These are phyloP conservation scores for Tupaia chinensis DNA, from an alignment of 2,113 vertebrate species.

Conservation along the genomic window DNA sequence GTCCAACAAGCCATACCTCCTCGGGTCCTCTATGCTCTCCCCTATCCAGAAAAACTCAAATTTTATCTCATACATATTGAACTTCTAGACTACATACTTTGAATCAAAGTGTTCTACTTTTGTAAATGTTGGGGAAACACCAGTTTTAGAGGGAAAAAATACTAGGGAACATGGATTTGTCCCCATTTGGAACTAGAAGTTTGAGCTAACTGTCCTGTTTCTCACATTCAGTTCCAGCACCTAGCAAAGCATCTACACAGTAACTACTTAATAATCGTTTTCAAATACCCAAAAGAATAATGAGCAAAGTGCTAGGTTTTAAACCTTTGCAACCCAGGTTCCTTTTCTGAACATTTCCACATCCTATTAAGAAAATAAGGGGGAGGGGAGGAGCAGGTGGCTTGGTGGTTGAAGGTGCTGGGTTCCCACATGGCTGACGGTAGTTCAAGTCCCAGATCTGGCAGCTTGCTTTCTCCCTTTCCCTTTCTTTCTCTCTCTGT, in stretches of 20 bases:
- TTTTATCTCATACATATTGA: neutral
- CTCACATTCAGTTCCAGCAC: neutral
- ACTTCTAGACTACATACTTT: neutral
- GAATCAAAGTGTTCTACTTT: neutral
- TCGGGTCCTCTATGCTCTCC: neutral
- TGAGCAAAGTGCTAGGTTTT: neutral
- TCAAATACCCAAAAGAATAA: neutral
- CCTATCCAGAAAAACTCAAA: neutral
- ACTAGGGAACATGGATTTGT: neutral
- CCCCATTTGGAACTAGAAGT: neutral
- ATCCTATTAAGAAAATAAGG: neutral
- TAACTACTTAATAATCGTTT: neutral
- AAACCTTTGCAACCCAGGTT: neutral
- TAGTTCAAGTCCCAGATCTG: too few relatives aligned
- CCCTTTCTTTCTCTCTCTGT: too few relatives aligned
- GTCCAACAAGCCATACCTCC: neutral
- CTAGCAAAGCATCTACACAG: too few relatives aligned
- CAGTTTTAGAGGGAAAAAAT: neutral
- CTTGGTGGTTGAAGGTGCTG: too few relatives aligned
- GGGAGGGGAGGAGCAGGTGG: neutral
- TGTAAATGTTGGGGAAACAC: neutral
- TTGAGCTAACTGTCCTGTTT: neutral
- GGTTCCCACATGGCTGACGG: too few relatives aligned
- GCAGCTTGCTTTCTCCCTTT: too few relatives aligned
- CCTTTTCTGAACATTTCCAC: neutral